Conservation (phyloP, 2,888 invertebrate species). For the Fragum fragum region DNA sequence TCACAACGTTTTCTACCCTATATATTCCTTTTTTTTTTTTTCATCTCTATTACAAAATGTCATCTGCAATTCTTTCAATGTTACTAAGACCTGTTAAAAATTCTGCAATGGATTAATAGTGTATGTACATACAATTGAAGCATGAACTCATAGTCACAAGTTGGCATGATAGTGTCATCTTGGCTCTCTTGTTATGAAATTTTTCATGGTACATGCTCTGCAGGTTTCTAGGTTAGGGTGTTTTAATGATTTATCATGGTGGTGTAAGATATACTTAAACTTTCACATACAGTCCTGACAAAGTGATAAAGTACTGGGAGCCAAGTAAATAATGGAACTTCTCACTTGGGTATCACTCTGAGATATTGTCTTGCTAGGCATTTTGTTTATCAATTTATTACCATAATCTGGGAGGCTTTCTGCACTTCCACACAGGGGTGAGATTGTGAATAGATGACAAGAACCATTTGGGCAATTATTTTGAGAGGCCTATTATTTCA, state of each 20-base stretch:
- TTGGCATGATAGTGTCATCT: neutral
- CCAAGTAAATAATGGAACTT: conserved; percentile 33
- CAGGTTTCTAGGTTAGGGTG: conserved; percentile 2
- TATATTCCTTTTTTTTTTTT: no score
- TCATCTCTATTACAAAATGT: no score
- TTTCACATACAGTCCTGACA: conserved; percentile 24
- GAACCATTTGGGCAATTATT: conserved; percentile 45
- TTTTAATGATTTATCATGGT: conserved; percentile 18
- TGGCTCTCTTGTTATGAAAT: neutral
- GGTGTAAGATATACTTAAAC: conserved; percentile 25
- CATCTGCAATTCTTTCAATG: no score
- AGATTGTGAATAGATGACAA: conserved; percentile 33
- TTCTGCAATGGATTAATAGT: no score
- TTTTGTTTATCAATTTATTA: conserved; percentile 62
- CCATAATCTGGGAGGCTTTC: conserved; percentile 55
- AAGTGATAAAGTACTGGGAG: conserved; percentile 22
- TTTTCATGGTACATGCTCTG: neutral
- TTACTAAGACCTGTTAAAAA: no score
- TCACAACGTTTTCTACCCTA: no score
- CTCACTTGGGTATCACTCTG: conserved; percentile 26
- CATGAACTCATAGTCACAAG: no score
- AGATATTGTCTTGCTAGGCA: conserved; percentile 49
- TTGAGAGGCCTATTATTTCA: conserved; percentile 16
- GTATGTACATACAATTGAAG: no score
- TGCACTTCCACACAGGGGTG: conserved; percentile 39